Evolutionary conservation across 2,888 invertebrate genomes (phyloP).

Genomic region (Masnerella sp.): DNA sequence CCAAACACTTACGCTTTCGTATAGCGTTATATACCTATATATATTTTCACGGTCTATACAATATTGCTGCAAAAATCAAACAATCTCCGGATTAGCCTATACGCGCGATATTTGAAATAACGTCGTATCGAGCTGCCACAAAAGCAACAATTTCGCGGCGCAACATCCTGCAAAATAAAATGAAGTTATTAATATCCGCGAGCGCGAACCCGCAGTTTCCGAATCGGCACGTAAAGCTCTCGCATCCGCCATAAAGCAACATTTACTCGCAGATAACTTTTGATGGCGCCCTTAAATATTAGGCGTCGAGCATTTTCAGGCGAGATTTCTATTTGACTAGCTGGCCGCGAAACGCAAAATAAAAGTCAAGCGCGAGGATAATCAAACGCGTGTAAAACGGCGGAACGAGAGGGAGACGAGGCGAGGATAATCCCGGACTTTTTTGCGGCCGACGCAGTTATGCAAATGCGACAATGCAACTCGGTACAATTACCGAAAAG

Average conservation of each 20-base stretch:
- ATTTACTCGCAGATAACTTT: conserved; percentile 19
- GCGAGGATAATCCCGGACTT: conserved; percentile 38
- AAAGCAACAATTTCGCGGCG: no score
- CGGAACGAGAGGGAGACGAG: conserved; percentile 30
- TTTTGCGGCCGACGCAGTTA: conserved; percentile 45
- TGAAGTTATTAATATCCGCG: no score
- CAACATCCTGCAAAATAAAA: no score
- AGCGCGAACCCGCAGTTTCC: no score
- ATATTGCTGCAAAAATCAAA: no score
- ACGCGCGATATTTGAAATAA: no score
- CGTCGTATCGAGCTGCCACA: no score
- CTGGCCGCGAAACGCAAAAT: conserved; percentile 15
- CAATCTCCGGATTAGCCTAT: no score
- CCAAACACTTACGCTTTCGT: no score
- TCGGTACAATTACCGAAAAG: conserved; percentile 37
- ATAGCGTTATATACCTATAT: no score
- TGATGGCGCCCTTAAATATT: conserved; percentile 14
- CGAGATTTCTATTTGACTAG: conserved; percentile 24
- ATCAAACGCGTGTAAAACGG: conserved; percentile 44
- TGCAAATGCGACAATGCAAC: conserved; percentile 42
- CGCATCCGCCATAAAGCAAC: conserved; percentile 8
- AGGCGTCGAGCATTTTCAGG: not conserved
- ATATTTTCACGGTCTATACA: no score
- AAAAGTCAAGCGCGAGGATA: conserved; percentile 44
- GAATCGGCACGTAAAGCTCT: conserved; percentile 6